A percentile compares a stretch with the other conserved stretches of the same genome.
These are phyloP conservation scores for Neodiprion lecontei DNA, from an alignment of 1,140 invertebrate genomes.

Conservation along the genomic window DNA sequence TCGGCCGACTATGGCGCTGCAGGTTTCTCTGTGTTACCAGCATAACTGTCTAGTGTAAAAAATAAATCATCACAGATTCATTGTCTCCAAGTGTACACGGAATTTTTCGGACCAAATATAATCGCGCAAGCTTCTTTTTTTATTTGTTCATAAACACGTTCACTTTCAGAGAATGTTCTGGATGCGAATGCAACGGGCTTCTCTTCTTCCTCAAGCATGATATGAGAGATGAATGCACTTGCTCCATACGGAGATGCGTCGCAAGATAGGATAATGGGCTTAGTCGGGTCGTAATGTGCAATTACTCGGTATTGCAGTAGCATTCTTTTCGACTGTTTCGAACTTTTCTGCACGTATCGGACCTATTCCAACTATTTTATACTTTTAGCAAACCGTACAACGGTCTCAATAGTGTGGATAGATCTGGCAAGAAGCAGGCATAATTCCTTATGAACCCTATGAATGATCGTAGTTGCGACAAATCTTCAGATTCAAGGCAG, in stretches of 20 bases:
- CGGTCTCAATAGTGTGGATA: background rate
- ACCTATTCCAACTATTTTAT: slow-evolving; percentile 24
- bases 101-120: slow-evolving; percentile 50
- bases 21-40: too few species aligned
- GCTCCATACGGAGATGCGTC: slow-evolving; percentile 15
- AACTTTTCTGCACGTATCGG: slow-evolving; percentile 36
- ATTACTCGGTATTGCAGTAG: slow-evolving; percentile 17
- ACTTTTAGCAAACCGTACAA: background rate
- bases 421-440: slow-evolving; percentile 2
- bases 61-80: too few species aligned
- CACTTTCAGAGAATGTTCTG: slow-evolving; percentile 40
- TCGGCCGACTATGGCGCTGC: too few species aligned
- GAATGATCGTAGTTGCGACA: background rate
- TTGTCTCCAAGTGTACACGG: slow-evolving; percentile 51
- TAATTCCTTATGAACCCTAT: background rate
- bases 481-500: background rate
- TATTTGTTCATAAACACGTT: slow-evolving; percentile 53
- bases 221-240: slow-evolving; percentile 12
- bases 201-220: slow-evolving; percentile 46
- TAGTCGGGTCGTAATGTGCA: slow-evolving; percentile 13
- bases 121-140: slow-evolving; percentile 56
- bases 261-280: slow-evolving; percentile 17
- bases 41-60: too few species aligned
- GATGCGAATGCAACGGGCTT: slow-evolving; percentile 45
- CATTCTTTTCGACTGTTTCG: slow-evolving; percentile 15